Base-by-base conservation (phyloP, 2,888 invertebrate species). In the Eurytoma adleriae region DNA sequence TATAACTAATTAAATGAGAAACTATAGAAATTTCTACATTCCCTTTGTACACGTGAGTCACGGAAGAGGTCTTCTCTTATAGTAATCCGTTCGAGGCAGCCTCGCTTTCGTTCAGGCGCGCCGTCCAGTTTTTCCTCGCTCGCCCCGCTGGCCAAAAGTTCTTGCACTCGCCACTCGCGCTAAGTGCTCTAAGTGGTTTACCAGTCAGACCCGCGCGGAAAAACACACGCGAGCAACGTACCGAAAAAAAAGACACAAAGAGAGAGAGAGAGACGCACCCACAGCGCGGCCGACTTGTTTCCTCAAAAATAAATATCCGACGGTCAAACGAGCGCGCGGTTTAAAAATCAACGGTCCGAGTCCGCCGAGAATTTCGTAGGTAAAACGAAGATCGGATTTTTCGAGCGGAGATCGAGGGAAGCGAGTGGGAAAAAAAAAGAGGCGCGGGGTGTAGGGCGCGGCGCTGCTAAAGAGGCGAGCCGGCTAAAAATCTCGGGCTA, bases 101-200 rank as follows among this genome's bases (percentile, higher is more conserved):
- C 30, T 27, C 62, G 30, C 16, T 40, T 57, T 56, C 40, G 56
- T 18, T 18, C 69, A 18, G 7, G 40, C 57, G n/a, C 30, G 68
- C 27, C 57, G 18, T 66, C 66, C 50, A 12, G 59, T 66, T 50
- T 48, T 62, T 70, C 48, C 18, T 59, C 48, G 48, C 52, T 52
- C 24, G n/a, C 48, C 50, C 14, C 40, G 18, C 54, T 64, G 56
- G 66, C 73, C 73, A 74, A 74, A 74, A 74, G 64, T 74, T 74
- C 73, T 74, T 74, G 24, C 54, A 40, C 52, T 48, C 24, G 30
- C 56, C 40, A 74, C 66, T 74, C 48, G 66, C 64, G 12, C 66
- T 74, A 74, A 74, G 73, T 74, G 73, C 73, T 74, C 48, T 66
- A 74, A 74, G 73, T 74, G 66, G 73, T 74, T 74, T 66, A 74